phyloP scores from a whole-genome alignment of 2,888 invertebrate genomes.

The Idaea biselata region DNA sequence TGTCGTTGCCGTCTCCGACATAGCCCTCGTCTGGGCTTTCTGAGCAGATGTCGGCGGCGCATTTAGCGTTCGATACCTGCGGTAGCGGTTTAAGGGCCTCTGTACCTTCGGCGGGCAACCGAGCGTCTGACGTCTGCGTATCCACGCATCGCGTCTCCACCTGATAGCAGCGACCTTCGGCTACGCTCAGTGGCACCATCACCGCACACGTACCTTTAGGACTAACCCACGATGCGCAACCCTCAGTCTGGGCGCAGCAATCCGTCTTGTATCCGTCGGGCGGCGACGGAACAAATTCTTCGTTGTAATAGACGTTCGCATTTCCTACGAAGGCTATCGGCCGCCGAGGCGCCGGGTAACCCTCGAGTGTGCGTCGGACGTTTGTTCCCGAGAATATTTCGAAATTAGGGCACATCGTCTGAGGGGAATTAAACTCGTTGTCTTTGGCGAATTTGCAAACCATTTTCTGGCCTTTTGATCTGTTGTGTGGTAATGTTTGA shows the following conservation, averaged over 20 bases:
- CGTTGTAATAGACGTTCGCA: constrained; percentile 73
- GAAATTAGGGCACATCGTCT: constrained; percentile 63
- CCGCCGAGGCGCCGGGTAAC: constrained; percentile 84
- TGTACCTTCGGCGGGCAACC: constrained; percentile 63
- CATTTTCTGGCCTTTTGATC: constrained; percentile 79
- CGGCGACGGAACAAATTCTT: constrained; percentile 84
- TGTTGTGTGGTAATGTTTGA: constrained; percentile 88
- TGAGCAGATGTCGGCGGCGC: constrained; percentile 79
- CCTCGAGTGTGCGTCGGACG: constrained; percentile 89
- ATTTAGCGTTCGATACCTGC: constrained; percentile 72
- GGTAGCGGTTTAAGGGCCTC: constrained; percentile 67
- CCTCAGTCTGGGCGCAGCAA: constrained; percentile 67
- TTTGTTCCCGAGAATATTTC: constrained; percentile 74
- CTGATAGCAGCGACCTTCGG: constrained; percentile 75
- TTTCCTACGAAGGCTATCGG: constrained; percentile 75
- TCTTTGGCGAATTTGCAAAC: constrained; percentile 76
- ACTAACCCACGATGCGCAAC: constrained; percentile 68
- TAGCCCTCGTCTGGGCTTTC: constrained; percentile 94
- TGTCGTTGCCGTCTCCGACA: constrained; percentile 89
- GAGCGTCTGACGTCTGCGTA: constrained; percentile 80
- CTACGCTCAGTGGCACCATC: constrained; percentile 70
- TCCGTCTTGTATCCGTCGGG: constrained; percentile 86
- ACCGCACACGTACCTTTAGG: constrained; percentile 78
- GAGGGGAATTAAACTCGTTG: constrained; percentile 68
- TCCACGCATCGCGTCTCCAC: constrained; percentile 82